A percentile compares a stretch with the other conserved stretches of the same genome.
These are phyloP conservation scores for Deroplatys truncata DNA, from an alignment of 2,888 invertebrate genomes.

Conservation along the genomic window DNA sequence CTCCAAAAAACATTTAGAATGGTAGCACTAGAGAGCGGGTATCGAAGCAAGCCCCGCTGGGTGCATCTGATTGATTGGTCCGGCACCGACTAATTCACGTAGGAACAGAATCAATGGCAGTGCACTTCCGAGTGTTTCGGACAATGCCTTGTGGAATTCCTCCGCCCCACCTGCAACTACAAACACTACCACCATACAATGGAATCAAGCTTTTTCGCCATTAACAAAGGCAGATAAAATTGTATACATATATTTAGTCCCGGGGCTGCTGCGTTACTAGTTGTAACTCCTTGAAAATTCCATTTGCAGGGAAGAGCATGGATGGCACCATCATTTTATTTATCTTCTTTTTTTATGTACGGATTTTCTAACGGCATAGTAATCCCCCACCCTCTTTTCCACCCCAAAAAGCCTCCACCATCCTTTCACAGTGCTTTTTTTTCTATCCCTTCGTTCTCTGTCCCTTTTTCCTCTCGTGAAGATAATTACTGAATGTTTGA, in stretches of 20 bases:
- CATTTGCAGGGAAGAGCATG: neutral
- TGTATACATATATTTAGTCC: neutral
- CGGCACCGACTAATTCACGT: neutral
- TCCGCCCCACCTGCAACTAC: neutral
- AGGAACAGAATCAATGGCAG: neutral
- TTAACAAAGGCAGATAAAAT: neutral
- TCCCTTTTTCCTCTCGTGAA: neutral
- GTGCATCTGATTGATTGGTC: neutral
- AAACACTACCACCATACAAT: neutral
- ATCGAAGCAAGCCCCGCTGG: neutral
- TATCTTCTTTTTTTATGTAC: neutral
- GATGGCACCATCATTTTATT: neutral
- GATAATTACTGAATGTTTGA: conserved; percentile 10
- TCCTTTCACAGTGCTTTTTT: neutral
- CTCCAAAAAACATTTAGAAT: neutral
- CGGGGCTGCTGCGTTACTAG: neutral
- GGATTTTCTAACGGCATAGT: neutral
- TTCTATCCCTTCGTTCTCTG: neutral
- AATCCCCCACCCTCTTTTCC: neutral
- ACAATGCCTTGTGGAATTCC: neutral
- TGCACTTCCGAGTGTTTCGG: neutral
- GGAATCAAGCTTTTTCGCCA: too few relatives aligned
- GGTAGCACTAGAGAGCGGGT: neutral
- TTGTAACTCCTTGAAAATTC: neutral
- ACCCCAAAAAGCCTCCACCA: neutral